Conservation (phyloP, 2,888 invertebrate genomes). For the Tenodera sinensis region DNA sequence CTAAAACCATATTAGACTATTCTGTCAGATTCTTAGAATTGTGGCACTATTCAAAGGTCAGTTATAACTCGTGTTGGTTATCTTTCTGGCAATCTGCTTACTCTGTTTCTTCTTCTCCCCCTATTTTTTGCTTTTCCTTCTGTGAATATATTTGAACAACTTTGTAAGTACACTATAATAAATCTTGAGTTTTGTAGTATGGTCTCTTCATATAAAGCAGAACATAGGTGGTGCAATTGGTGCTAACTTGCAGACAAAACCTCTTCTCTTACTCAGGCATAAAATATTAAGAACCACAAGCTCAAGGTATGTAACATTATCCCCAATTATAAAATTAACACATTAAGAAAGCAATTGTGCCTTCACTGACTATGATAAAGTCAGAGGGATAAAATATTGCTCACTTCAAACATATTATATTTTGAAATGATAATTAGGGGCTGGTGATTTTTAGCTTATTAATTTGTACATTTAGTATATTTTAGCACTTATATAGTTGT, state of each 20-base stretch:
- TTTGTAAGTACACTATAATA: background rate
- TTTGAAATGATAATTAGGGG: background rate
- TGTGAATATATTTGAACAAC: background rate
- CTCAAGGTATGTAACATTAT: too few relatives aligned
- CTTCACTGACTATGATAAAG: background rate
- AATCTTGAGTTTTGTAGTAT: background rate
- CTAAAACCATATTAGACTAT: too few relatives aligned
- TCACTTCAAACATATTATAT: background rate
- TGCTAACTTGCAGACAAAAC: background rate
- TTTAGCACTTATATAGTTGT: too few relatives aligned
- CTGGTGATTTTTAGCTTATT: background rate
- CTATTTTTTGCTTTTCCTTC: background rate
- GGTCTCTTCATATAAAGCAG: background rate
- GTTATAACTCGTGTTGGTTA: background rate
- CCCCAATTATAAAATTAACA: background rate
- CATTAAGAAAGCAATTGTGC: background rate
- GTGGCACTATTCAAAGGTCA: background rate
- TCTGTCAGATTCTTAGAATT: background rate
- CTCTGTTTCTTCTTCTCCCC: background rate
- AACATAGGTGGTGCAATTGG: background rate
- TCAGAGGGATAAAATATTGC: background rate
- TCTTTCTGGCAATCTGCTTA: background rate
- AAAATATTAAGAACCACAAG: background rate
- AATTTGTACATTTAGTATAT: too few relatives aligned
- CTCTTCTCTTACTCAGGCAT: background rate